Base-by-base conservation (phyloP, 2,888 invertebrate genomes). In the Mamestra brassicae region DNA sequence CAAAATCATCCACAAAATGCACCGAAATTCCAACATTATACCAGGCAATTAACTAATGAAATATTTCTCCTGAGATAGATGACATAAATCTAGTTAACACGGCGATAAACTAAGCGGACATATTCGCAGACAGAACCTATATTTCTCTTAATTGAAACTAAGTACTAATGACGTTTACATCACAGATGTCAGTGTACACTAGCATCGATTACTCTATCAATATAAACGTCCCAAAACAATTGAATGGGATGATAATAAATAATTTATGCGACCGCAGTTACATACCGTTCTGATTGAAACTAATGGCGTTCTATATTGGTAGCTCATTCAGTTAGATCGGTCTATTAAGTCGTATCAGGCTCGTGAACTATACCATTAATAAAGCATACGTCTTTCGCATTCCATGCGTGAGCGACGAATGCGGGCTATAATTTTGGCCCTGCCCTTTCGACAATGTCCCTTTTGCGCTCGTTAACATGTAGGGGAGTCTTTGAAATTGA, bases 251-350 rank as follows among this genome's bases (percentile, higher is more conserved):
- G 83, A 84, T 88, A 83, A 88, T 90, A 89, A 91, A 89, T 86
- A 85, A 92, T 91, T 92, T 90, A 93, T 91, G 89, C 85, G 83
- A 83, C 82, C 85, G 81, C 83, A 86, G 87, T 83, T 79, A 87
- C 84, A 87, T 85, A 85, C 81, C 76, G 87, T 84, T 86, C 86
- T 91, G 89, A 93, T 93, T 91, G 90, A 89, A 89, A 90, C 89
- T 91, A 92, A 93, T 91, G 88, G 89, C 64, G 55, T 81, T 70
- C 74, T 76, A 75, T 76, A 81, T 79, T 76, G 85, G 80, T 80
- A 50, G 77, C 69, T 84, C 80, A 83, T 86, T 88, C 85, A 78
- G 75, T 78, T 71, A 75, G 64, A 76, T 77, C 61, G 73, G 74
- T 79, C 81, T 83, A 83, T 86, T 84, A 81, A 83, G 80, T 78